phyloP scores from a whole-genome alignment of 2,888 invertebrate species.

The Zele albiditarsus region DNA sequence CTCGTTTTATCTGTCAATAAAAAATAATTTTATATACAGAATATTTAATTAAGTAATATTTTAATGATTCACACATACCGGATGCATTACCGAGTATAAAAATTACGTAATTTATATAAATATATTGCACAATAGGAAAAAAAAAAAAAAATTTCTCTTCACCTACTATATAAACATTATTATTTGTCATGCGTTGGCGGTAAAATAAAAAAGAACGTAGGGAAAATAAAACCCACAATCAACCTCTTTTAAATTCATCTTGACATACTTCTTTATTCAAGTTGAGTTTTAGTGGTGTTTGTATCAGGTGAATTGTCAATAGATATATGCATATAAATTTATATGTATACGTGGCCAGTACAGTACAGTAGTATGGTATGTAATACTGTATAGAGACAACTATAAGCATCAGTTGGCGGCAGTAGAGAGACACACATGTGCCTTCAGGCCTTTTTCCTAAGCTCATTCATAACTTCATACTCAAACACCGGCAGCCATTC shows the following conservation, averaged over 20 bases:
- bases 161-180: background rate
- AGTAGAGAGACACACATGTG: slow-evolving; percentile 31
- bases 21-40: background rate
- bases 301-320: slow-evolving; percentile 1
- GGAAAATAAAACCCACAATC: background rate
- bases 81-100: background rate
- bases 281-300: background rate
- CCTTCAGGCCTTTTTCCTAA: slow-evolving; percentile 49
- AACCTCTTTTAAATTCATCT: background rate
- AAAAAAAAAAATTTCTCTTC: slow-evolving; percentile 7
- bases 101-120: background rate
- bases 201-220: background rate
- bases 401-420: background rate
- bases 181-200: background rate
- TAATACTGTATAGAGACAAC: background rate
- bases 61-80: background rate
- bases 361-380: background rate
- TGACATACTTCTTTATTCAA: background rate
- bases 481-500: slow-evolving; percentile 27
- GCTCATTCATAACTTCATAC: slow-evolving; percentile 64
- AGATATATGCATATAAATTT: background rate
- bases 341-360: background rate
- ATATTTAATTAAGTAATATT: background rate
- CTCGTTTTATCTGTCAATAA: background rate
- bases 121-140: background rate